Percentiles rank a stretch among this genome's conserved stretches.
Evolutionary conservation across 1,140 invertebrate species (phyloP).

Genomic region (Battus philenor): DNA sequence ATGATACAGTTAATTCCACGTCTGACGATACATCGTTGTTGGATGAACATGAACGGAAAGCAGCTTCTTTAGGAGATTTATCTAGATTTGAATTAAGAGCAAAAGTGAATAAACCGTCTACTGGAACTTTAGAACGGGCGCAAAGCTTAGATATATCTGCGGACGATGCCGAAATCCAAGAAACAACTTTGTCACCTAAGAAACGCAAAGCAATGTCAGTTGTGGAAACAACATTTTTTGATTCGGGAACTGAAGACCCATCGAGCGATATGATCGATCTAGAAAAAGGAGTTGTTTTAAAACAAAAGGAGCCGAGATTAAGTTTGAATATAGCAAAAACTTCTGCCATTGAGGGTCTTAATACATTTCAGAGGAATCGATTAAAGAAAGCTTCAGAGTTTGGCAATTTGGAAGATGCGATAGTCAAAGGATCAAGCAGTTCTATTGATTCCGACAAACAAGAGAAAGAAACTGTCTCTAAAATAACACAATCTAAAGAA

Average conservation of each 20-base stretch:
- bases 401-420: conserved; percentile 85
- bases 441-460: conserved; percentile 65
- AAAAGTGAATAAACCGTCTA: conserved; percentile 69
- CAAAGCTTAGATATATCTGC: conserved; percentile 89
- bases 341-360: conserved; percentile 79
- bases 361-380: conserved; percentile 80
- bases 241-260: conserved; percentile 49
- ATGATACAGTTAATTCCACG: conserved; percentile 62
- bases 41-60: conserved; percentile 83
- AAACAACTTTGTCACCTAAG: conserved; percentile 78
- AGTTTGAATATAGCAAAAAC: conserved; percentile 75
- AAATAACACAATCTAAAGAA: conserved; percentile 30
- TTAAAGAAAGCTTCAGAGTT: conserved; percentile 85
- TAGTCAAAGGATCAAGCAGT: conserved; percentile 75
- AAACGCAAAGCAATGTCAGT: conserved; percentile 80
- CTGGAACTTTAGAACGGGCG: conserved; percentile 83
- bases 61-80: conserved; percentile 87
- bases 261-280: conserved; percentile 58
- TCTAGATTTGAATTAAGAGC: conserved; percentile 81
- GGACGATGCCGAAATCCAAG: conserved; percentile 71
- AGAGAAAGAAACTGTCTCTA: conserved; percentile 35
- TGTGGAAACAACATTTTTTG: conserved; percentile 70
- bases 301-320: conserved; percentile 80
- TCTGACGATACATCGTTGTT: conserved; percentile 73
- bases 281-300: conserved; percentile 52